Conservation (phyloP, 2,113 vertebrate genomes). For the Leptocoma aspasia region DNA sequence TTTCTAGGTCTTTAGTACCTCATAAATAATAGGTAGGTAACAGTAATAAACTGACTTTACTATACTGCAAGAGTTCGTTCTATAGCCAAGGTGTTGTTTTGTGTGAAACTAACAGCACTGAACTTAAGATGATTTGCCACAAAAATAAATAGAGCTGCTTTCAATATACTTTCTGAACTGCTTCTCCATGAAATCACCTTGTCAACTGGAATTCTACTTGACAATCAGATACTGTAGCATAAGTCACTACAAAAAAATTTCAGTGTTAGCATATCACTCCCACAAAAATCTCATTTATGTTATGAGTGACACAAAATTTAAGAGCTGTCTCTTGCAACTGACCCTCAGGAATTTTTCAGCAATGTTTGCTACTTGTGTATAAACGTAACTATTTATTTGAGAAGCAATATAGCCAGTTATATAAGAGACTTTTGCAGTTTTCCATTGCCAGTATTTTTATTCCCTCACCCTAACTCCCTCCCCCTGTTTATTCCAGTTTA, state of each 20-base stretch:
- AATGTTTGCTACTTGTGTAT: not conserved
- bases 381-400: conserved; percentile 6
- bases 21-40: not conserved
- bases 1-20: not conserved
- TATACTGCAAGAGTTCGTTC: not conserved
- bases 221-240: not conserved
- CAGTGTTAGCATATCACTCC: not conserved
- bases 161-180: not conserved
- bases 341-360: not conserved
- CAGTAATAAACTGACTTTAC: not conserved
- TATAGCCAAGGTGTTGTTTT: not conserved
- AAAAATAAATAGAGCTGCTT: not conserved
- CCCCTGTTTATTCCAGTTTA: not conserved
- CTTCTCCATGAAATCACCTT: not conserved
- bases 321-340: not conserved
- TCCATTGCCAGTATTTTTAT: not conserved
- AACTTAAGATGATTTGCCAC: not conserved
- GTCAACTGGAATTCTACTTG: not conserved
- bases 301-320: not conserved
- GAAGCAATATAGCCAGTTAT: not conserved
- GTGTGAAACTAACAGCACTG: not conserved
- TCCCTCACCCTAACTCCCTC: conserved; percentile 17
- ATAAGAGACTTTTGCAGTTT: not conserved
- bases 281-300: not conserved
- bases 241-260: not conserved